Evolutionary conservation across 2,113 vertebrate species (phyloP).

Genomic region (Abramis brama): DNA sequence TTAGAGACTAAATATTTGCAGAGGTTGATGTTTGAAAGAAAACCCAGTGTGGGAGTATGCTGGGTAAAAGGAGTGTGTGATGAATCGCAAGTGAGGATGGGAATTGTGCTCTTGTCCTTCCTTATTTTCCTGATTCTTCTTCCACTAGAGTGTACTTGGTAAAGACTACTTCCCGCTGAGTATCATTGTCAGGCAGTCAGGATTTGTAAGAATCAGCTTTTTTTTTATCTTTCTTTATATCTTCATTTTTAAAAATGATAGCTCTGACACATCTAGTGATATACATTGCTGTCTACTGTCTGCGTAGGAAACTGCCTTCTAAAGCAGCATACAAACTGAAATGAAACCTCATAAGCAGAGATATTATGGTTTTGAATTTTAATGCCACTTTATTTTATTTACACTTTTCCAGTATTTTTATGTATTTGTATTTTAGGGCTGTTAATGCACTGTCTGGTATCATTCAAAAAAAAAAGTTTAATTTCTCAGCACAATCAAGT

Average conservation of each 20-base stretch:
- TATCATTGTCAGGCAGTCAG: slow-evolving; percentile 20
- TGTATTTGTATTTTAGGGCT: too few relatives aligned
- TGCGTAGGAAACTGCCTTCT: neutral
- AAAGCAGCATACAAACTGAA: neutral
- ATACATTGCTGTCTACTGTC: neutral
- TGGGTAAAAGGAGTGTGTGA: neutral
- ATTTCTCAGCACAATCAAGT: neutral
- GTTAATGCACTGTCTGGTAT: too few relatives aligned
- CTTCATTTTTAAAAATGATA: neutral
- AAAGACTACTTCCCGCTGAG: slow-evolving; percentile 20
- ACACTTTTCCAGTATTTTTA: too few relatives aligned
- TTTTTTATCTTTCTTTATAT: slow-evolving; percentile 3
- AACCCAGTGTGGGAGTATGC: neutral
- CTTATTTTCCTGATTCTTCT: slow-evolving; percentile 2
- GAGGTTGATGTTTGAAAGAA: slow-evolving; percentile 14
- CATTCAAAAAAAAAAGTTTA: neutral
- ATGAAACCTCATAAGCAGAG: neutral
- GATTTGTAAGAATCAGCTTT: slow-evolving; percentile 11
- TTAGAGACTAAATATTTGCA: slow-evolving; percentile 24
- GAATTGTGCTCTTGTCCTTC: slow-evolving; percentile 15
- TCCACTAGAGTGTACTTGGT: slow-evolving; percentile 12
- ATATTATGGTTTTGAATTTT: neutral
- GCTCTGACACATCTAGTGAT: neutral
- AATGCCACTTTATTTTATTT: neutral
- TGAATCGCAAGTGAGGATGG: slow-evolving; percentile 5